phyloP scores from a whole-genome alignment of 2,797 vertebrate genomes.

The Kryptolebias ocellatus region DNA sequence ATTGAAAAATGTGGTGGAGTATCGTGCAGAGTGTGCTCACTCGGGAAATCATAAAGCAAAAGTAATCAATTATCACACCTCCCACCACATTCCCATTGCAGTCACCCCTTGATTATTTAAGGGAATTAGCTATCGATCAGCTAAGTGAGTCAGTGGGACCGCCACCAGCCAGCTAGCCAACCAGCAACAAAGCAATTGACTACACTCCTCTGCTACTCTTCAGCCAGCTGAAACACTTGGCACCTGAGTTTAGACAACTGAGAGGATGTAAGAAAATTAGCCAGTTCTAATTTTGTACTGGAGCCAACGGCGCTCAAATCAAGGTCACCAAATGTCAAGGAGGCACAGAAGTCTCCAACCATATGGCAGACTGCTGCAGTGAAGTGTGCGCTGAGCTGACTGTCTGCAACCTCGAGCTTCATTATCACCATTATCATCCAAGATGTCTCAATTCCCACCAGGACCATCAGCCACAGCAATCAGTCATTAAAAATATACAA shows the following conservation, averaged over 20 bases:
- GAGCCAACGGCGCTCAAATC: constrained; percentile 53
- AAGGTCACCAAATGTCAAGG: constrained; percentile 67
- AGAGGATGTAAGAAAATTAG: constrained; percentile 48
- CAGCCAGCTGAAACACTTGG: constrained; percentile 39
- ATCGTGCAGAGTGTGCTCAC: constrained; percentile 58
- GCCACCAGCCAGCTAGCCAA: constrained; percentile 47
- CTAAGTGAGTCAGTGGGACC: constrained; percentile 74
- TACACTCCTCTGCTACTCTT: constrained; percentile 15
- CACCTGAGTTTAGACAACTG: constrained; percentile 40
- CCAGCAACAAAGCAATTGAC: constrained; percentile 44
- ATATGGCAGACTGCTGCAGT: constrained; percentile 49
- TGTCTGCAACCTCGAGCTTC: constrained; percentile 35
- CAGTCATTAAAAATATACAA: constrained; percentile 35
- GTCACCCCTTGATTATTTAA: constrained; percentile 80
- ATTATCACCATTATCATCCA: constrained; percentile 61
- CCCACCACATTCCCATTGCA: constrained; percentile 60
- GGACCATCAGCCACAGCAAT: constrained; percentile 30
- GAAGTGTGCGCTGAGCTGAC: constrained; percentile 29
- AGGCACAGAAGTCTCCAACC: constrained; percentile 51
- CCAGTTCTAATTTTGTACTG: constrained; percentile 61
- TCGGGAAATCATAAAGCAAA: constrained; percentile 73
- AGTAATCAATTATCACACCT: constrained; percentile 80
- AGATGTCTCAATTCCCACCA: constrained; percentile 35
- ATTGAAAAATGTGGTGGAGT: constrained; percentile 67
- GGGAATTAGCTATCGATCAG: constrained; percentile 84